A percentile compares a stretch with the other conserved stretches of the same genome.
phyloP scores from a whole-genome alignment of 2,113 vertebrate genomes.

The Macrotis lagotis region DNA sequence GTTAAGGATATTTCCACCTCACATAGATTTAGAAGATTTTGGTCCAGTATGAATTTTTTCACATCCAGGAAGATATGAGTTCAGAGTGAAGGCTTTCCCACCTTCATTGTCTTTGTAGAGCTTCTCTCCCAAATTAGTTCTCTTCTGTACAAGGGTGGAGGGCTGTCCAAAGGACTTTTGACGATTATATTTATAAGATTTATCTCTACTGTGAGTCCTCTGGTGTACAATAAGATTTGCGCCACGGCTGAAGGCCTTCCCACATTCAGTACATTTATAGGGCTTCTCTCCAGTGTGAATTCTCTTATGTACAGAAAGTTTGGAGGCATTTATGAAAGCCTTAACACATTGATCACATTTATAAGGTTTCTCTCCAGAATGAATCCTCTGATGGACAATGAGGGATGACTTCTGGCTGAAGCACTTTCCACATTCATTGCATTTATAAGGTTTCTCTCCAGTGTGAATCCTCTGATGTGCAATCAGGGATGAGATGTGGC shows the following conservation, averaged over 20 bases:
- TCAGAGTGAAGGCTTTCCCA: background rate
- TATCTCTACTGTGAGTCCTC: background rate
- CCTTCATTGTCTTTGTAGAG: background rate
- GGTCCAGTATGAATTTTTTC: background rate
- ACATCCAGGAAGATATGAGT: background rate
- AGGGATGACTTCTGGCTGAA: background rate
- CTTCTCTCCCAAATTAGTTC: background rate
- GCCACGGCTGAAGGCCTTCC: background rate
- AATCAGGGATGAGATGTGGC: background rate
- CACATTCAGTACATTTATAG: background rate
- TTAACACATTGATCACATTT: background rate
- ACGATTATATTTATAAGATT: background rate
- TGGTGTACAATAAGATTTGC: background rate
- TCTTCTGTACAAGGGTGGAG: background rate
- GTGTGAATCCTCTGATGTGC: background rate
- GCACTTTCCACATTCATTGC: background rate
- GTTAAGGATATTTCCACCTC: background rate
- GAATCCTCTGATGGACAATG: background rate
- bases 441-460: background rate
- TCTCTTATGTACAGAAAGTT: background rate
- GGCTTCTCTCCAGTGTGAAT: background rate
- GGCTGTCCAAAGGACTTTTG: background rate
- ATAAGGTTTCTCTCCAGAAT: background rate
- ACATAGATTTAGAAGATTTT: background rate
- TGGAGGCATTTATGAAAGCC: constrained; percentile 1